Evolutionary conservation across 2,888 invertebrate species (phyloP).

Genomic region (Stenoptilia bipunctidactyla): DNA sequence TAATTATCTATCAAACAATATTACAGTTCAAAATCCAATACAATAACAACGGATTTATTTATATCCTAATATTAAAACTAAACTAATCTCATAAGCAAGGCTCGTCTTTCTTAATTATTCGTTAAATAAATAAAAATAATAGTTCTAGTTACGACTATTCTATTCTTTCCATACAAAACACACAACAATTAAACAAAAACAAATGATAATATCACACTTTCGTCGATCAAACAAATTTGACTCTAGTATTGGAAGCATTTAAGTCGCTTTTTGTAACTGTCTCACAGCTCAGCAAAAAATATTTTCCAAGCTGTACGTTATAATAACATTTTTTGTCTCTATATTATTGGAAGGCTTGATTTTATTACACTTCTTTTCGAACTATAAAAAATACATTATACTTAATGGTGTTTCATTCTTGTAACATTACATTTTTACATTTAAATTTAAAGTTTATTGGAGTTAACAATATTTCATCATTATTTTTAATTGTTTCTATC

Average conservation of each 20-base stretch:
- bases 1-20: no score
- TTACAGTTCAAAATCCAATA: constrained; percentile 26
- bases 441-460: constrained; percentile 16
- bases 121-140: constrained; percentile 59
- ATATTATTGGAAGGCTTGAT: constrained; percentile 70
- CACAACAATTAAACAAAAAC: constrained; percentile 68
- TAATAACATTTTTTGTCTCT: constrained; percentile 43
- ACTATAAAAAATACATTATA: constrained; percentile 70
- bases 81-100: constrained; percentile 66
- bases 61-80: constrained; percentile 56
- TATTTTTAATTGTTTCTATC: no score
- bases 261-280: constrained; percentile 36
- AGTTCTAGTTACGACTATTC: constrained; percentile 48
- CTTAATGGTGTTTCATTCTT: constrained; percentile 39
- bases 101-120: constrained; percentile 67
- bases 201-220: constrained; percentile 67
- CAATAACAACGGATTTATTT: constrained; percentile 32
- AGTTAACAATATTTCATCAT: no score
- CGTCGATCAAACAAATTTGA: constrained; percentile 46
- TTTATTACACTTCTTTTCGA: constrained; percentile 60
- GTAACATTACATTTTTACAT: constrained; percentile 51
- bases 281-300: constrained; percentile 59
- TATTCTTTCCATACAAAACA: constrained; percentile 62
- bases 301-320: constrained; percentile 49
- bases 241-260: constrained; percentile 55